Evolutionary conservation across 2,113 vertebrate genomes (phyloP).

Genomic region (Motacilla tschutschensis): DNA sequence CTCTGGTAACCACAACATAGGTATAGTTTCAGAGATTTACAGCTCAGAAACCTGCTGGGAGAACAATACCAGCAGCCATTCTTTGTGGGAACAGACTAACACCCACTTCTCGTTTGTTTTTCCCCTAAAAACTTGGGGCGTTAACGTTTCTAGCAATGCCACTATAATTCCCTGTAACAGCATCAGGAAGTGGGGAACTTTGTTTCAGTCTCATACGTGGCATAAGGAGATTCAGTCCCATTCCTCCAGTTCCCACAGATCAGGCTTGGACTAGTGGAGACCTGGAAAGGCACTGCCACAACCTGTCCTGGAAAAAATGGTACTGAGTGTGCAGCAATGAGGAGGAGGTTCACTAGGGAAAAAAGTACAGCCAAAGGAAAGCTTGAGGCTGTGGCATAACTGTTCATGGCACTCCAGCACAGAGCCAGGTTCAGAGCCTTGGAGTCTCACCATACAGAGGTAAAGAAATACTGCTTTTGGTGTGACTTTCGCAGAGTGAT

Average conservation of each 20-base stretch:
- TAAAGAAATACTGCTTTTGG: background rate
- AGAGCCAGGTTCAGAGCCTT: background rate
- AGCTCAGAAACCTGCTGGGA: background rate
- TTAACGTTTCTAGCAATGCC: background rate
- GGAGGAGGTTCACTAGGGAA: background rate
- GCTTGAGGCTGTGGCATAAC: background rate
- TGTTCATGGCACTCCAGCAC: background rate
- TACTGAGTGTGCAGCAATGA: rapidly evolving
- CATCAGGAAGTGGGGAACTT: background rate
- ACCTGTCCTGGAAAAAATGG: background rate
- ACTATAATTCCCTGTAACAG: background rate
- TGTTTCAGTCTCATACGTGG: background rate
- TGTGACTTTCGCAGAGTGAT: background rate
- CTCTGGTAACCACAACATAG: rapidly evolving
- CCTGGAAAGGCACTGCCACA: background rate
- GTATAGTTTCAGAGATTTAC: background rate
- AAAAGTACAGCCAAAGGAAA: background rate
- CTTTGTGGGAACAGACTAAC: background rate
- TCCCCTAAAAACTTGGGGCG: background rate
- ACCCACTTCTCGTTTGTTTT: background rate
- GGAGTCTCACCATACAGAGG: background rate
- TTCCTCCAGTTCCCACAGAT: background rate
- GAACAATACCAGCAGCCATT: background rate
- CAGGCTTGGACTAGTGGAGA: background rate
- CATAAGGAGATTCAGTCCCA: background rate